Percentiles rank a stretch among this genome's conserved stretches.
Evolutionary conservation across 2,888 invertebrate species (phyloP).

Genomic region (Deilephila elpenor): DNA sequence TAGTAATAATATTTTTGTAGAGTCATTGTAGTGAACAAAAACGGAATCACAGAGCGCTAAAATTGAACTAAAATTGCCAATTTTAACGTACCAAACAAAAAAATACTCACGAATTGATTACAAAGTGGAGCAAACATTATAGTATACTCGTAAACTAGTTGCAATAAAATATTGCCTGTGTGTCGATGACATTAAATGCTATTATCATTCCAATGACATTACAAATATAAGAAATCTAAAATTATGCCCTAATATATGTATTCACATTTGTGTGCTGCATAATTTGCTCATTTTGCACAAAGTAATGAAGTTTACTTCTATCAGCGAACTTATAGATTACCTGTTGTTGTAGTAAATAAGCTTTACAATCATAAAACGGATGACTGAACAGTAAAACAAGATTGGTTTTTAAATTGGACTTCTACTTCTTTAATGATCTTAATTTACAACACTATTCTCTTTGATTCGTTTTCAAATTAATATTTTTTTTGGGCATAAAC

Average conservation of each 20-base stretch:
- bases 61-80: background rate
- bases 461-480: slow-evolving; percentile 9
- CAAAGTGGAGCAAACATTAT: slow-evolving; percentile 10
- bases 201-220: slow-evolving; percentile 15
- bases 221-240: background rate
- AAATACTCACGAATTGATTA: background rate
- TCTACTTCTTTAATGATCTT: slow-evolving; percentile 21
- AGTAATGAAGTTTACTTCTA: slow-evolving; percentile 13
- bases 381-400: slow-evolving; percentile 23
- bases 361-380: slow-evolving; percentile 20
- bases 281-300: background rate
- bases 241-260: background rate
- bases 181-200: slow-evolving; percentile 12
- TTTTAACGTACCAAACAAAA: background rate
- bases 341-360: slow-evolving; percentile 18
- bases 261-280: background rate
- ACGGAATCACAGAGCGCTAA: background rate
- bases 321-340: slow-evolving; percentile 1
- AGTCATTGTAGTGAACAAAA: background rate
- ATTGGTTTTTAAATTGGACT: slow-evolving; percentile 26
- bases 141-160: slow-evolving; percentile 17
- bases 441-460: slow-evolving; percentile 10
- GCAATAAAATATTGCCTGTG: background rate
- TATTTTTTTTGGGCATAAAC: slow-evolving; percentile 4
- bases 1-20: background rate